Base-by-base conservation (phyloP, 1,140 invertebrate species). In the Batillaria attramentaria region DNA sequence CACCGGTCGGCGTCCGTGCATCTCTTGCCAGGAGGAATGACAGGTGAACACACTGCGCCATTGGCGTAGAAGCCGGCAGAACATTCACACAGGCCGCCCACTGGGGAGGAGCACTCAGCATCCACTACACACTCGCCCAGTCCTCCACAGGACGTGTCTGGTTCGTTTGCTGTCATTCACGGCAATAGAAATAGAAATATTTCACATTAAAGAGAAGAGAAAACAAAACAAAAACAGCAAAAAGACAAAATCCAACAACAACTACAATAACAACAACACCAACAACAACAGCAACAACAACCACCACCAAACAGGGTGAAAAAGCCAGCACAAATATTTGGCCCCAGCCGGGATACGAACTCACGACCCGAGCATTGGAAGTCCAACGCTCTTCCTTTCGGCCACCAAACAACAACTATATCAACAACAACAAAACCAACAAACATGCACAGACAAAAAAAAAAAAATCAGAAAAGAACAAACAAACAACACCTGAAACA, bases 31-130 rank as follows among this genome's bases (percentile, higher is more conserved):
- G 73, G 73, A 3, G 73, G 54, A n/a, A 75, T 75, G 35, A 75
- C 73, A 8, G 73, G 73, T 2, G 54, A 65, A 57, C 79, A 81
- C 28, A 43, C 28, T 20, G 54, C n/a, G 41, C 70, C 72, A 70
- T 72, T 37, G 20, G 69, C 39, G 43, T 73, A 81, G 46, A 54
- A 81, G 1, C 79, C 79, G 0, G 28, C n/a, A 35, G 57, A 62
- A 46, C 79, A 81, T 39, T 65, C 72, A 35, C 79, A 81, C n/a
- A 81, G 66, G 18, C 79, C 79, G 37, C 79, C 79, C n/a, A 65
- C 43, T 3, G 70, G 77, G 39, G 79, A 77, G n/a, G 75, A 78
- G 46, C 79, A 81, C 35, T 81, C 68, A 2, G 79, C 75, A 37
- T 81, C 42, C 2, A 77, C 62, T 24, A 81, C 75, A 39, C 79